Evolutionary conservation across 2,797 vertebrate genomes (phyloP), one percentile per base, ranked within the genome.

Genomic region (Pseudopleuronectes americanus): DNA sequence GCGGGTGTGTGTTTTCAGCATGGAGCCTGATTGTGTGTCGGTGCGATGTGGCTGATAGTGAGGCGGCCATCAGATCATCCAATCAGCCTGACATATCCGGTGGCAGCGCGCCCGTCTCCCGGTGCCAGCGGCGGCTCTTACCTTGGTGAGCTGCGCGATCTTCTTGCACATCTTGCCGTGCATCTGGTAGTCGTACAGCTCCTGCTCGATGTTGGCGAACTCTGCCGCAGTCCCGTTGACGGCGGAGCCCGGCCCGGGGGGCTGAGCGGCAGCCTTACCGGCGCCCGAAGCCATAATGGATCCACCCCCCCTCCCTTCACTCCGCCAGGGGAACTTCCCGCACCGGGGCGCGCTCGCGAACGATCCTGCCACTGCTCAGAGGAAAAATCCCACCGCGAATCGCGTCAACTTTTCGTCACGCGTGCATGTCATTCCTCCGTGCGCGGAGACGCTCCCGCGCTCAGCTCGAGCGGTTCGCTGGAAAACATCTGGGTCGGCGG

Each of bases 101-200:
- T 14, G 53, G 73, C 64, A 63, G 78, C 66, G 70, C 80, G 67
- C 67, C 66, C 60, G 68, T 19, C 61, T 12, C 74, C 61, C 76
- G 8, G 55, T 33, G 14, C 17, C 54, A 13, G 17, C 24, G 24
- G 24, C 24, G 28, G 56, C 52, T 79, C 93, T 90, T 94, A 98
- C 98, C 97, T 99, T 99, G 8, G 98, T 99, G 77, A 99, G 96
- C 94, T 99, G 98, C 17, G 98, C 98, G 57, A 99, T 98, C 93
- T 99, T 99, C 94, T 99, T 99, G 93, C 98, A 98, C 97, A 99
- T 99, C 91, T 96, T 97, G 84, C 93, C 53, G 88, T 98, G 97
- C 94, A 98, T 95, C 81, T 96, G 96, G 65, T 92, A 91, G 78
- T 87, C 94, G 80, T 94, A 93, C 70, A 92, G 90, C 77, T 95